Base-by-base conservation (phyloP, 1,140 invertebrate genomes). In the Penaeus chinensis region DNA sequence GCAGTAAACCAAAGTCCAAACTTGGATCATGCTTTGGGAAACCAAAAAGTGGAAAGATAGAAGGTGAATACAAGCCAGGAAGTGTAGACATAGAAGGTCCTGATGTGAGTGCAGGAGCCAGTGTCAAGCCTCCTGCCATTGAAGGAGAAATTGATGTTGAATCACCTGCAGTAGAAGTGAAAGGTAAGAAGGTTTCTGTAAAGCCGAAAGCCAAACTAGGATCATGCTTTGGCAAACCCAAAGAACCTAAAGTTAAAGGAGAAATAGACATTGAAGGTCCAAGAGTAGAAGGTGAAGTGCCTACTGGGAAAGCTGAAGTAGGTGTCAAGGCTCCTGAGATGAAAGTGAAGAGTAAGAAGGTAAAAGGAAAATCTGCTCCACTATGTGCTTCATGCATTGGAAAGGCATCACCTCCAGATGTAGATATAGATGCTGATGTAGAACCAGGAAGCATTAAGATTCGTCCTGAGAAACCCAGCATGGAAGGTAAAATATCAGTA, bases 21-120 rank as follows among this genome's bases (percentile, higher is more conserved):
- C 54, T 88, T 19, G 87, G 87, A 66, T 88, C 88, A 24, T 89
- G 88, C 47, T 85, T 89, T 32, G 88, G 83, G 32, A 89, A 89
- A 77, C 82, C 82, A 18, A 82, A 82, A 27, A 77, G 80, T 54
- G 47, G 54, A 13, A n/a, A 87, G 42, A 13, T 87, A 42, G 86
- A 83, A 77, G 79, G 71, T 4, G 86, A 87, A 83, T 87, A 87
- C 82, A 82, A 87, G 42, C 79, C 78, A 62, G 85, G 63, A 3
- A 82, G 76, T 47, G 19, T 82, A 37, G 65, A 85, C 27, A 47
- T 88, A 37, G 62, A 89, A 37, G 11, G 22, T 16, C 81, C 81
- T 19, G 62, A 61, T 3, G 37, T 65, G n/a, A 32, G 16, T 11
- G 61, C 54, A 32, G 62, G 65, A 63, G 63, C 63, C 19, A 16